phyloP scores from a whole-genome alignment of 2,888 invertebrate genomes.

The Polydrusus pterygomalis region DNA sequence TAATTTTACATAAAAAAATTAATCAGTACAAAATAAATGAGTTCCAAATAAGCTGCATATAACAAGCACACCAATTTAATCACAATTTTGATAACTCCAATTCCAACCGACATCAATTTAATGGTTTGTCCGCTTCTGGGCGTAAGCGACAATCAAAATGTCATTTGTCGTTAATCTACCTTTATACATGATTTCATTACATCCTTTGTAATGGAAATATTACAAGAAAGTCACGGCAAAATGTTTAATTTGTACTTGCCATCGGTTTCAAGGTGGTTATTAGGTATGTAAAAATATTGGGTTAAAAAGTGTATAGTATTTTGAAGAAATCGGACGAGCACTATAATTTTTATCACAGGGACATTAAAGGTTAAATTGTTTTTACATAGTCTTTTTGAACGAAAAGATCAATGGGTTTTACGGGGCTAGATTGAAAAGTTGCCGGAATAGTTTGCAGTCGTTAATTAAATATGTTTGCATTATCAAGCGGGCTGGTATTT shows the following conservation, averaged over 20 bases:
- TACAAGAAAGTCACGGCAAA: background rate
- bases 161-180: conserved; percentile 25
- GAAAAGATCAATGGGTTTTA: no score
- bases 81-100: conserved; percentile 1
- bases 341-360: no score
- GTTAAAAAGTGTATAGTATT: no score
- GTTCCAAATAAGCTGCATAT: background rate
- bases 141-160: conserved; percentile 30
- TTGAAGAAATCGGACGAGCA: no score
- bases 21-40: conserved; percentile 3
- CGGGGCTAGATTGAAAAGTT: no score
- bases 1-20: background rate
- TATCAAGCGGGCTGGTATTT: no score
- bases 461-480: no score
- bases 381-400: no score
- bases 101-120: background rate
- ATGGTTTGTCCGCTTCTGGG: conserved; percentile 3
- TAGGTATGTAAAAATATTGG: no score
- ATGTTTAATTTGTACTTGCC: background rate
- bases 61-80: conserved; percentile 3
- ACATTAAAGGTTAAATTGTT: no score
- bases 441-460: no score
- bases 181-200: conserved; percentile 4
- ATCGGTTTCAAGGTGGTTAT: background rate
- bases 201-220: background rate